Percentiles rank a stretch among this genome's conserved stretches.
These are phyloP conservation scores for Eupelmus urozonus DNA, from an alignment of 2,888 invertebrate species.

Conservation along the genomic window DNA sequence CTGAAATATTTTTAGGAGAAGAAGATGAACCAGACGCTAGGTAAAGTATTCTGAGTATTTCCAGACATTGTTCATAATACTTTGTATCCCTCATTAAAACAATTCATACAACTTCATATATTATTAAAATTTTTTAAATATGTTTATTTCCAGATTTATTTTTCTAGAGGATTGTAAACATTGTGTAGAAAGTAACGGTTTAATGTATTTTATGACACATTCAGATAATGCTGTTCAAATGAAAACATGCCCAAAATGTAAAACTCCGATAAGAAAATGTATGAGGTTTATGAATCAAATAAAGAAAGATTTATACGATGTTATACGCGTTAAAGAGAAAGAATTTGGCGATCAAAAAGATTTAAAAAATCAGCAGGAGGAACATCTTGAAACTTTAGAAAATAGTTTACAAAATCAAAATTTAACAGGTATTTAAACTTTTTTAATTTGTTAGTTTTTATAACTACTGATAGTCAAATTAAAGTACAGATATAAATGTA, in stretches of 20 bases:
- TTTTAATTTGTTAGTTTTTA: no score
- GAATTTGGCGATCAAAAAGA: neutral
- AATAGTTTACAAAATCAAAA: neutral
- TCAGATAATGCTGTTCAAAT: neutral
- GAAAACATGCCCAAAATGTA: slow-evolving; percentile 22
- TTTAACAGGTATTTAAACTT: neutral
- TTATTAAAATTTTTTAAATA: neutral
- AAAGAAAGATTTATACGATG: neutral
- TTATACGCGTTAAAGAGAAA: neutral
- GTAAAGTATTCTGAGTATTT: slow-evolving; percentile 14
- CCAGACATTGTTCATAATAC: no score
- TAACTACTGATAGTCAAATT: no score
- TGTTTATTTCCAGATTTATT: slow-evolving; percentile 13
- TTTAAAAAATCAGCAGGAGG: neutral
- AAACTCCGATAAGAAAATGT: slow-evolving; percentile 17
- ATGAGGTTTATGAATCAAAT: slow-evolving; percentile 22
- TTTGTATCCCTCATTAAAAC: no score
- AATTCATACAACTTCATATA: no score
- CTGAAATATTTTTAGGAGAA: neutral
- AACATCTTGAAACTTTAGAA: neutral
- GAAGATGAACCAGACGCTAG: slow-evolving; percentile 37
- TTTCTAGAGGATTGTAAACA: slow-evolving; percentile 22
- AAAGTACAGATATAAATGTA: neutral
- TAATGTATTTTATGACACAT: neutral
- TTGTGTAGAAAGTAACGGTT: slow-evolving; percentile 24